Conservation (phyloP, 2,888 invertebrate species). For the Torymus tubicola region DNA sequence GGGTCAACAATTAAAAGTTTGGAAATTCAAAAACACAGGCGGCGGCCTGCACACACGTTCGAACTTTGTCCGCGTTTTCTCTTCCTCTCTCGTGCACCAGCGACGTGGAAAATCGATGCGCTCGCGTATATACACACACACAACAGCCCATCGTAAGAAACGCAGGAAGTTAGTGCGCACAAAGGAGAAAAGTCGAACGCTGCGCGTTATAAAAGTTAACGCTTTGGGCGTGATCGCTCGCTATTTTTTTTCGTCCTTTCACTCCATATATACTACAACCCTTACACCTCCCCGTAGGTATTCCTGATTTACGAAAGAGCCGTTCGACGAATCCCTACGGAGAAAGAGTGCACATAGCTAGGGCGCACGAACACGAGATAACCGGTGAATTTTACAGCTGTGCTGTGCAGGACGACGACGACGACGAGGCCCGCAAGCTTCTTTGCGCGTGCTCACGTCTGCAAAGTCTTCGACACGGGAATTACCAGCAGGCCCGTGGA, state of each 20-base stretch:
- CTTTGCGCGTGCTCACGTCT: background rate
- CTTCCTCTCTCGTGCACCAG: no score
- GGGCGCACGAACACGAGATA: constrained; percentile 58
- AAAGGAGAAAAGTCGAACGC: background rate
- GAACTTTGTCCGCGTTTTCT: constrained; percentile 4
- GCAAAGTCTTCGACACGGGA: background rate
- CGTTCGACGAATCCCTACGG: background rate
- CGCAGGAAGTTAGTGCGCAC: background rate
- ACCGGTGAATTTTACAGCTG: constrained; percentile 62
- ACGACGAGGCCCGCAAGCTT: constrained; percentile 3
- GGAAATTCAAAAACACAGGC: constrained; percentile 29
- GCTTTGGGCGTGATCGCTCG: background rate
- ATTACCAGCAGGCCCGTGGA: constrained; percentile 36
- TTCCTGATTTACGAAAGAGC: constrained; percentile 39
- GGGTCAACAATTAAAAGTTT: constrained; percentile 40
- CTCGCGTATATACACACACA: no score
- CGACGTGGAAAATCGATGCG: constrained; percentile 13
- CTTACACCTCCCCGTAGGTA: background rate
- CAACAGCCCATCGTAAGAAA: background rate
- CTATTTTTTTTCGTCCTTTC: background rate
- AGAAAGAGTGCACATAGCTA: constrained; percentile 35
- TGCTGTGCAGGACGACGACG: background rate
- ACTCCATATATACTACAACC: background rate
- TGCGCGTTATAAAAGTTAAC: background rate
- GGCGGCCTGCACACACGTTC: no score